Percentiles rank a stretch among this genome's conserved stretches.
phyloP scores from a whole-genome alignment of 37 sponge, comb jelly and placozoan genomes.

The Amphimedon queenslandica region DNA sequence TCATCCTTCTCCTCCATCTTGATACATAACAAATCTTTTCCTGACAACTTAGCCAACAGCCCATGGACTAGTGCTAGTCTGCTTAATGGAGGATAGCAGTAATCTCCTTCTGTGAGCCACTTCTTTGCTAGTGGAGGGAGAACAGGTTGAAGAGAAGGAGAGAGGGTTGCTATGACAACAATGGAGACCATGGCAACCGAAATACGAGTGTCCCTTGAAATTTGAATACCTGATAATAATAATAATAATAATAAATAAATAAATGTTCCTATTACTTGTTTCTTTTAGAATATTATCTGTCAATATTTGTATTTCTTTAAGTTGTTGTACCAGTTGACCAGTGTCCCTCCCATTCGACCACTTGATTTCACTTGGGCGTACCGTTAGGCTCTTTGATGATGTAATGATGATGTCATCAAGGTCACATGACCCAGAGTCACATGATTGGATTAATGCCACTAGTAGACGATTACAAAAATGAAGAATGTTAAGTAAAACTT shows the following conservation, averaged over 20 bases:
- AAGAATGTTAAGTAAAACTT: neutral
- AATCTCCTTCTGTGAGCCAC: too few species aligned
- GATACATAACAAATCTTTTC: neutral
- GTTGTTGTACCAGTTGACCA: neutral
- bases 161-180: neutral
- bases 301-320: too few species aligned
- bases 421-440: too few species aligned
- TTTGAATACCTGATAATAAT: neutral
- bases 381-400: too few species aligned
- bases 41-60: conserved; percentile 48
- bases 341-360: neutral
- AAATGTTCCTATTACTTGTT: too few species aligned
- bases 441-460: neutral
- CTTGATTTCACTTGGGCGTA: too few species aligned
- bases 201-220: conserved; percentile 21
- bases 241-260: too few species aligned
- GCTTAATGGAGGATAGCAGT: too few species aligned
- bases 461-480: neutral
- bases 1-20: neutral
- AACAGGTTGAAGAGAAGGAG: neutral
- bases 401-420: too few species aligned
- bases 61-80: conserved; percentile 40
- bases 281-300: too few species aligned
- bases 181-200: conserved; percentile 46
- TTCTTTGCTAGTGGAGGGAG: too few species aligned